Base-by-base conservation (phyloP, 2,797 vertebrate species). In the Sebastiscus albofasciatus region DNA sequence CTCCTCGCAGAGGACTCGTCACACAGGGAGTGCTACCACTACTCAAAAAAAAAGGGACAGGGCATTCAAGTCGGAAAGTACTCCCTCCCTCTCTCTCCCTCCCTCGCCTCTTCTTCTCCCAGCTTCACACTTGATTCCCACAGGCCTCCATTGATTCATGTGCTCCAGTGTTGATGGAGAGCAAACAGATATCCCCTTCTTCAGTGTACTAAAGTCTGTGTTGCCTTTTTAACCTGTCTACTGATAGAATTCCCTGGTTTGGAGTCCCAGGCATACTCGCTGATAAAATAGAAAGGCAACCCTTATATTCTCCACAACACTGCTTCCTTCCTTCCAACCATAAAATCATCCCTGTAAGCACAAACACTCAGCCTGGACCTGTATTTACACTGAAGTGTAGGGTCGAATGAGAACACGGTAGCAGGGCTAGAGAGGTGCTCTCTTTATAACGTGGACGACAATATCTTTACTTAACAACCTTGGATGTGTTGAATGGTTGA, bases 61-160 rank as follows among this genome's bases (percentile, higher is more conserved):
- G 86, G 88, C 87, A 86, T 87, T 91, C 75, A 90, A 90, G 86
- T 89, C 27, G 69, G 74, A 93, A 87, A 89, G 72, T 54, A 75
- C 70, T 72, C 88, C 75, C 69, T 52, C 61, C 16, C 42, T 81
- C 70, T 72, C 88, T 74, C 69, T 52, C 49, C 6, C 0, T 81
- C 73, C 22, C 52, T 77, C 33, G 34, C 54, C 29, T 86, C 76
- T 71, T 73, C 87, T 84, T 86, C 86, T 87, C 72, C 67, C 82
- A 77, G 84, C 82, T 90, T 90, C 85, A 84, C 85, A 89, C 87
- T 87, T 87, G 85, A 92, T 95, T 95, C 92, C 92, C 91, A 88
- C 81, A 84, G 90, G 91, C 82, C 75, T 77, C 75, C 72, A 85
- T 75, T 90, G 90, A 96, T 94, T 94, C 89, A 88, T 90, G 86